A percentile compares a stretch with the other conserved stretches of the same genome.
Evolutionary conservation across 2,113 vertebrate species (phyloP).

Genomic region (Podocnemis expansa): DNA sequence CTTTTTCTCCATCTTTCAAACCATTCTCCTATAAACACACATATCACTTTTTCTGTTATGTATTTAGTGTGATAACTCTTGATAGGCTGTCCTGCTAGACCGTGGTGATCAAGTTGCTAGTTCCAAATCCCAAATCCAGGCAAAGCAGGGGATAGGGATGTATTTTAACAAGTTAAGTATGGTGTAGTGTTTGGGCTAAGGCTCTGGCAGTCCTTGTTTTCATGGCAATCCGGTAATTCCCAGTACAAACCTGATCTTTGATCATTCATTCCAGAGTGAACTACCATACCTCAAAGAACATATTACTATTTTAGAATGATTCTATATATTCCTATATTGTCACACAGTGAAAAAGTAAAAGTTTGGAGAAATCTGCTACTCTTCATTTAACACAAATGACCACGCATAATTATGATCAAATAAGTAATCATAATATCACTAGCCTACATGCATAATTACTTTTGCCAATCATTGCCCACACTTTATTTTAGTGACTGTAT

Average conservation of each 20-base stretch:
- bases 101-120: neutral
- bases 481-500: slow-evolving; percentile 5
- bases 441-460: slow-evolving; percentile 24
- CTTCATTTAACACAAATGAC: neutral
- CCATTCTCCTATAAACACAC: neutral
- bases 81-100: neutral
- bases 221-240: neutral
- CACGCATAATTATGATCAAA: slow-evolving; percentile 40
- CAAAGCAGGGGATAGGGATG: neutral
- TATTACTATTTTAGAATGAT: neutral
- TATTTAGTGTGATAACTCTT: neutral
- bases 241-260: neutral
- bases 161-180: neutral
- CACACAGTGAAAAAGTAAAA: slow-evolving; percentile 58
- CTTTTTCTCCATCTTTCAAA: neutral
- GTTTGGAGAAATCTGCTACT: neutral
- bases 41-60: neutral
- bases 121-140: neutral
- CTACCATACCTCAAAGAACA: neutral
- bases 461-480: neutral
- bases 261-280: neutral
- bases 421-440: slow-evolving; percentile 54
- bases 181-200: neutral
- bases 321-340: slow-evolving; percentile 37
- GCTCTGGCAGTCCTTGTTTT: neutral